Conservation (phyloP, 2,888 invertebrate genomes). For the Tenthredo distinguenda region DNA sequence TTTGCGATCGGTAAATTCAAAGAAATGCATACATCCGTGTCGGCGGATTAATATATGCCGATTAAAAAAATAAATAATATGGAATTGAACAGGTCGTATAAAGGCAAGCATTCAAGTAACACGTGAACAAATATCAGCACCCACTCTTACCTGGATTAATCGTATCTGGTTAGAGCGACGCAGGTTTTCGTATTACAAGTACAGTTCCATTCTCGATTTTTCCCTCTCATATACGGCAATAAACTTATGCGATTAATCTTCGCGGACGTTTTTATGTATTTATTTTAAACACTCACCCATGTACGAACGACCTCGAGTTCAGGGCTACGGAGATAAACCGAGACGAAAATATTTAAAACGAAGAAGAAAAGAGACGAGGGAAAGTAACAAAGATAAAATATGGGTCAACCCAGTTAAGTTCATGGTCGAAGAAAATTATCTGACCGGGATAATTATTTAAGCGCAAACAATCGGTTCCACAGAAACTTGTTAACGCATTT, state of each 20-base stretch:
- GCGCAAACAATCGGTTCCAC: background rate
- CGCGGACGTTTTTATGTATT: conserved; percentile 15
- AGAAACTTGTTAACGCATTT: background rate
- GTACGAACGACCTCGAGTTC: conserved; percentile 17
- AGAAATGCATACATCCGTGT: background rate
- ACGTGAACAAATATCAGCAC: conserved; percentile 25
- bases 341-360: background rate
- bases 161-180: background rate
- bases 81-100: background rate
- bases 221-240: background rate
- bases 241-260: background rate
- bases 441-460: background rate
- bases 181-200: background rate
- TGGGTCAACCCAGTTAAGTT: background rate
- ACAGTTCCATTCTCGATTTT: background rate
- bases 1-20: background rate
- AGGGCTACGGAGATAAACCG: conserved; percentile 35
- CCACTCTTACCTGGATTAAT: background rate
- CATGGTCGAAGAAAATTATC: background rate
- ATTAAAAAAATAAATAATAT: background rate
- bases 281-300: background rate
- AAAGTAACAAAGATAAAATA: background rate
- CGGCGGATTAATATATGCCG: background rate
- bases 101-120: background rate
- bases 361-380: too few relatives aligned